Base-by-base conservation (phyloP, 2,797 vertebrate species). In the Spondyliosoma cantharus region DNA sequence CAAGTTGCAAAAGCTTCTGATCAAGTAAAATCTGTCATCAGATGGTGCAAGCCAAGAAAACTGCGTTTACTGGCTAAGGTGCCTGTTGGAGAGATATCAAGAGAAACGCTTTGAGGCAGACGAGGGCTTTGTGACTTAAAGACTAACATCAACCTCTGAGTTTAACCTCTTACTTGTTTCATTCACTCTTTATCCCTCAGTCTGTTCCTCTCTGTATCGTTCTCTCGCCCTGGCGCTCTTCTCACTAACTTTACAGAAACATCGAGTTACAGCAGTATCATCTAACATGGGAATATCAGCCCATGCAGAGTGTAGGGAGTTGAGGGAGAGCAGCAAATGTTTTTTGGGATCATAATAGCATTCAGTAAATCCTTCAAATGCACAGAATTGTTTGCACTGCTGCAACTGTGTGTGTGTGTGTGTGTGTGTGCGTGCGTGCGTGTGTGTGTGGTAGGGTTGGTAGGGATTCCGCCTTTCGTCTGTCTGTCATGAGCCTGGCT, bases 211-310 rank as follows among this genome's bases (percentile, higher is more conserved):
- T 37, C 37, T 37, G 37, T 11, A 37, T 37, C 9, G 9, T 9
- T 37, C 37, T 37, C 37, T 11, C 9, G 7, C 37, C 37, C 37
- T 37, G 37, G 11, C 1, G 2, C 37, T 37, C 9, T 37, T 37
- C 37, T 37, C 37, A 37, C 37, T 2, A 7, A 37, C 25, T 58
- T 70, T 72, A 59, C 49, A n/a, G 27, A 62, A 72, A 57, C 42
- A 49, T 79, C 45, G 52, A 63, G 42, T 73, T 42, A 61, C 57
- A 74, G 15, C 20, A 48, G 50, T 71, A 37, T 76, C 57, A 76
- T 45, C 58, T 74, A 42, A 71, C 65, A 60, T 32, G 25, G n/a
- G 49, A 68, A 71, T 54, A 65, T 58, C 22, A 43, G 6, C 65
- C 29, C 3, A 0, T 27, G 25, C 56, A 62, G 59, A 68, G 60